These are phyloP conservation scores for Crotalus tigris DNA, from an alignment of 2,113 vertebrate genomes.

Conservation along the genomic window DNA sequence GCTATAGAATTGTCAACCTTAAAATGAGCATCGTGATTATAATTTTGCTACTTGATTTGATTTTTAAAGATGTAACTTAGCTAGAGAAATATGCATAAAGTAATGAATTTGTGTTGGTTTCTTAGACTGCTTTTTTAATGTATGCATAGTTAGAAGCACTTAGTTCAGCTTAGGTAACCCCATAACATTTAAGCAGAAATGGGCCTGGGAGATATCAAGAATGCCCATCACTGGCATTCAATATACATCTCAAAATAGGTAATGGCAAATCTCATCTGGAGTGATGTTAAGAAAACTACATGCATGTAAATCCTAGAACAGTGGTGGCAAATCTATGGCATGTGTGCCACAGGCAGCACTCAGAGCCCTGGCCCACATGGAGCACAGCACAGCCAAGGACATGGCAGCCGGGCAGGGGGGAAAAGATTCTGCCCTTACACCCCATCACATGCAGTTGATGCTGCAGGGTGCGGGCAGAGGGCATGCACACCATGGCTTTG, in stretches of 20 bases:
- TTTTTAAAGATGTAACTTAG: background rate
- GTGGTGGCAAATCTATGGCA: too few relatives aligned
- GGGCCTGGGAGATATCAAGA: background rate
- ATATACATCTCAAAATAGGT: background rate
- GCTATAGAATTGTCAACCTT: background rate
- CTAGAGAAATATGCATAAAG: background rate
- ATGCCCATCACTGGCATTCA: background rate
- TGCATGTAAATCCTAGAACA: background rate
- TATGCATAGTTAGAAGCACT: background rate
- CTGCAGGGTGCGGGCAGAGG: too few relatives aligned
- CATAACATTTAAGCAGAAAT: background rate
- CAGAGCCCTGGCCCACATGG: too few relatives aligned
- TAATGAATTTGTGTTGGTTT: background rate
- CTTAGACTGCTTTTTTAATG: background rate
- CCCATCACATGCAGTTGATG: too few relatives aligned
- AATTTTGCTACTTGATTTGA: background rate
- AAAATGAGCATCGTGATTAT: background rate
- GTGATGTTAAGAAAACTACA: background rate
- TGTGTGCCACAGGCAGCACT: too few relatives aligned
- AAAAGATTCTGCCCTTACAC: too few relatives aligned
- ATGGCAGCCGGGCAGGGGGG: too few relatives aligned
- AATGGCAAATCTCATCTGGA: background rate
- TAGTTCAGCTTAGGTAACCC: background rate
- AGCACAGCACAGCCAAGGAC: too few relatives aligned
- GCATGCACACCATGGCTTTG: too few relatives aligned